These are phyloP conservation scores for Chaunax sp. DNA, from an alignment of 2,797 vertebrate genomes.

Conservation along the genomic window DNA sequence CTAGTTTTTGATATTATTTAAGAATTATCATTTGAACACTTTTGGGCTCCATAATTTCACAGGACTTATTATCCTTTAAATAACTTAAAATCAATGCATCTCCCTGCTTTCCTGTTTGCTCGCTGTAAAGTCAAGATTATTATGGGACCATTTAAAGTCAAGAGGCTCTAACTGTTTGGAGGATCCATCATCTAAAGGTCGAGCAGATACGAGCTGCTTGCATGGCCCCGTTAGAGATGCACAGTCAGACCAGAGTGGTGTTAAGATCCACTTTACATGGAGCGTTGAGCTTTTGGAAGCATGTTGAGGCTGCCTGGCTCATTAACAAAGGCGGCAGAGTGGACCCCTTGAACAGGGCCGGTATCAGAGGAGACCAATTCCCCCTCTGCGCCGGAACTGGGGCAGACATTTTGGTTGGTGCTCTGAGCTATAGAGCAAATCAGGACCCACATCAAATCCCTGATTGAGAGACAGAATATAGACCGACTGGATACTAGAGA, in stretches of 20 bases:
- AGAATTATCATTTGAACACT: neutral
- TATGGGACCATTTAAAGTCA: constrained; percentile 16
- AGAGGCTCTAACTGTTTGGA: constrained; percentile 1
- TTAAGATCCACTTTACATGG: constrained; percentile 31
- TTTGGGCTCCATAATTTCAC: no score
- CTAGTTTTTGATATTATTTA: no score
- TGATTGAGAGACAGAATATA: constrained; percentile 67
- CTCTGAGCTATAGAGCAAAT: constrained; percentile 65
- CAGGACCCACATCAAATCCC: constrained; percentile 67
- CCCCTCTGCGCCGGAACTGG: constrained; percentile 67
- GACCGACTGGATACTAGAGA: constrained; percentile 37
- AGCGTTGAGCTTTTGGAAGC: constrained; percentile 20
- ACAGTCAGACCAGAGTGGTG: constrained; percentile 4
- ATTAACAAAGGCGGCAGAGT: constrained; percentile 55
- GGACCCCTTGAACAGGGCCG: constrained; percentile 51
- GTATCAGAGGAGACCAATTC: constrained; percentile 63
- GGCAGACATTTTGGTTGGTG: constrained; percentile 67
- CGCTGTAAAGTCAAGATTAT: constrained; percentile 7
- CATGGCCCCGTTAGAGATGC: constrained; percentile 16
- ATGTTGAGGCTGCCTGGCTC: constrained; percentile 52
- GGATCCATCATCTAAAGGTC: constrained; percentile 2
- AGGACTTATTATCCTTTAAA: neutral
- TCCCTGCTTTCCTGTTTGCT: neutral
- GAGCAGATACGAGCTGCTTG: neutral
- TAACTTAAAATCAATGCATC: neutral